A percentile compares a stretch with the other conserved stretches of the same genome.
These are phyloP conservation scores for Pseudorhiza aurosa DNA, from an alignment of 30 jellyfish, hydroid and myxozoan species.

Conservation along the genomic window DNA sequence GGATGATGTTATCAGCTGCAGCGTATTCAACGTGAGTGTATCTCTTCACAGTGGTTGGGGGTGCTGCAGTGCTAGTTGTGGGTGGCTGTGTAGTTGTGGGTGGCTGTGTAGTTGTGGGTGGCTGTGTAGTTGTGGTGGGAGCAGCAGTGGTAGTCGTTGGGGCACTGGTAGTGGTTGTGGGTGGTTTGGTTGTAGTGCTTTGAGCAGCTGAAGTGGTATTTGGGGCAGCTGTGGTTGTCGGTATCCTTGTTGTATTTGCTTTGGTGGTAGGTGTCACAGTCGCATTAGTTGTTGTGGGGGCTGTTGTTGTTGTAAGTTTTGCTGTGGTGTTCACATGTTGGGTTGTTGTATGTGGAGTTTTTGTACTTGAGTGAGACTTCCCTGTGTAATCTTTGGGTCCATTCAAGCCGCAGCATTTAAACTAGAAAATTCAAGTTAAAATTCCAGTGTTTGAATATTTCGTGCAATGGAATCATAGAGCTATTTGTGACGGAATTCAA, in stretches of 20 bases:
- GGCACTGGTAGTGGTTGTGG: slow-evolving; percentile 23
- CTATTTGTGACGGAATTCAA: too few relatives aligned
- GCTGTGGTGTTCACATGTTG: neutral
- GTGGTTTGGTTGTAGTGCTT: slow-evolving; percentile 1
- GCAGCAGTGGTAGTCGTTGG: slow-evolving; percentile 12
- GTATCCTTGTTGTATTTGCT: neutral
- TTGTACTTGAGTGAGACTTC: slow-evolving; percentile 23
- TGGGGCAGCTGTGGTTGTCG: slow-evolving; percentile 13
- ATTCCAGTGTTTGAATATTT: too few relatives aligned
- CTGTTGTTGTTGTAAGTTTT: slow-evolving; percentile 15
- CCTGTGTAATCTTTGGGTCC: slow-evolving; percentile 51
- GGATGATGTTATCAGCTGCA: slow-evolving; percentile 16
- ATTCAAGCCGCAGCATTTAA: slow-evolving; percentile 44
- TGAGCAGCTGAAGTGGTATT: slow-evolving; percentile 16
- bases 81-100: slow-evolving; percentile 3
- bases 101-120: slow-evolving; percentile 20
- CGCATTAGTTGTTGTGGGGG: slow-evolving; percentile 6
- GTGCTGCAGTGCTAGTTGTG: slow-evolving; percentile 1
- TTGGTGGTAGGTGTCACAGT: slow-evolving; percentile 31
- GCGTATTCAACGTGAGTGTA: too few relatives aligned
- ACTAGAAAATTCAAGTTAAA: too few relatives aligned
- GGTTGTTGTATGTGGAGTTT: slow-evolving; percentile 42
- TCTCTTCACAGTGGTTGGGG: too few relatives aligned
- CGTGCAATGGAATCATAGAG: too few relatives aligned
- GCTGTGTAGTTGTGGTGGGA: slow-evolving; percentile 15